Evolutionary conservation across 2,113 vertebrate species (phyloP), one percentile per base, ranked within the genome.

Genomic region (Ceratotherium simum): DNA sequence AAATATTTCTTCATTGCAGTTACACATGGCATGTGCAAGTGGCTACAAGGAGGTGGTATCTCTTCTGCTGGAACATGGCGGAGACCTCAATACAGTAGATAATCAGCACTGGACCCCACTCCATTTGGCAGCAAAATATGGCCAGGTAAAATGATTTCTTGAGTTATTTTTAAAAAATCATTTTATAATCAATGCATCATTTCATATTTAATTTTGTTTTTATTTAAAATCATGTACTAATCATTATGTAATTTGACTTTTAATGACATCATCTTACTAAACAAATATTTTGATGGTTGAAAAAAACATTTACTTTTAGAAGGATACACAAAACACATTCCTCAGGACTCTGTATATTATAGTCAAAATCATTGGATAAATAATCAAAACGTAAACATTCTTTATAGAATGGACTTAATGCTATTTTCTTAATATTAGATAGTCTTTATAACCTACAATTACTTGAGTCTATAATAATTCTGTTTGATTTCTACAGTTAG

Each of bases 51-150:
- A 99, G 6, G 99, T 99, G 90, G 99, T 97, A 25, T 98, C 98
- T 31, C 96, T 99, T 83, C 87, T 99, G 48, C 92, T 99, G 91
- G 99, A 99, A 81, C 99, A 98, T 0, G 99, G 99, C 0, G 99
- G 99, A 3, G 99, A 99, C 95, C 98, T 99, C 95, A 99, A 99
- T 75, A 96, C 97, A 4, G 95, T 80, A 17, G 99, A 99, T 98
- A 98, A 99, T 96, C 99, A 97, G 94, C 99, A 99, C 95, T 99
- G 99, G 99, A 99, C 99, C 13, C 99, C 99, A 5, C 99, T 99
- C 23, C 99, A 99, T 95, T 98, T 99, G 98, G 99, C 99, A 95
- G 99, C 99, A 94, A 99, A 99, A 98, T 99, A 99, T 54, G 99
- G 99, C 96, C 99, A 99, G 99, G 99, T 99, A 99, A 98, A 54